phyloP scores from a whole-genome alignment of 1,140 invertebrate genomes.

The Megalonaias nervosa region DNA sequence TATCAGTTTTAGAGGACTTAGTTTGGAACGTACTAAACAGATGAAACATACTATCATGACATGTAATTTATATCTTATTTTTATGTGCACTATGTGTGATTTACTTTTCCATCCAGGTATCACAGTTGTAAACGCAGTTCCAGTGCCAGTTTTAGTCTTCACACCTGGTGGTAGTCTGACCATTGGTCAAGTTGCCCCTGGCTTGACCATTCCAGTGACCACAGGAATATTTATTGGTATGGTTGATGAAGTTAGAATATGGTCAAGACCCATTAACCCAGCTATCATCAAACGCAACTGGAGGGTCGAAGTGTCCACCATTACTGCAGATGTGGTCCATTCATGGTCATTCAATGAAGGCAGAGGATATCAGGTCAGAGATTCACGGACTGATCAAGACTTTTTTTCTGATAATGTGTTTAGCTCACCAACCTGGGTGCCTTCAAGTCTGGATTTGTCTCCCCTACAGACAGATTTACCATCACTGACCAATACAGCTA shows the following conservation, averaged over 20 bases:
- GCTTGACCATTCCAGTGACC: conserved; percentile 6
- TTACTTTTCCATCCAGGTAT: conserved; percentile 12
- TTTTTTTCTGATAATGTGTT: conserved; percentile 27
- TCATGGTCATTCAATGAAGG: conserved; percentile 49
- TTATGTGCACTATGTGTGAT: too few species aligned
- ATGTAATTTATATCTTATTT: too few species aligned
- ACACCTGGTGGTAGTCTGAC: conserved; percentile 36
- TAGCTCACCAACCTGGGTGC: conserved; percentile 41
- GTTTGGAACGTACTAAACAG: too few species aligned
- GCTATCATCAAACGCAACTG: conserved; percentile 39
- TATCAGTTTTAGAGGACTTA: too few species aligned
- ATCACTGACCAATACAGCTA: conserved; percentile 16
- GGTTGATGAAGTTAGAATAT: conserved; percentile 49
- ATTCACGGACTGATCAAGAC: conserved; percentile 17
- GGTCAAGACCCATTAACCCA: conserved; percentile 49
- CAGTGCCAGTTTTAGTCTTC: conserved; percentile 28
- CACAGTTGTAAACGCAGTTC: conserved; percentile 32
- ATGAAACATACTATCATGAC: too few species aligned
- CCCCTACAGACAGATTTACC: conserved; percentile 15
- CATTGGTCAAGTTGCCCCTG: conserved; percentile 38
- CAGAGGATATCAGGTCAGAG: conserved; percentile 32
- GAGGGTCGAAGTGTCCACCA: conserved; percentile 20
- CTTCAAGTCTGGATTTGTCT: conserved; percentile 34
- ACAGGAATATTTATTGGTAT: conserved; percentile 39
- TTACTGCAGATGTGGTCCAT: conserved; percentile 40